These are phyloP conservation scores for Diorhabda carinulata DNA, from an alignment of 1,140 invertebrate genomes.

Conservation along the genomic window DNA sequence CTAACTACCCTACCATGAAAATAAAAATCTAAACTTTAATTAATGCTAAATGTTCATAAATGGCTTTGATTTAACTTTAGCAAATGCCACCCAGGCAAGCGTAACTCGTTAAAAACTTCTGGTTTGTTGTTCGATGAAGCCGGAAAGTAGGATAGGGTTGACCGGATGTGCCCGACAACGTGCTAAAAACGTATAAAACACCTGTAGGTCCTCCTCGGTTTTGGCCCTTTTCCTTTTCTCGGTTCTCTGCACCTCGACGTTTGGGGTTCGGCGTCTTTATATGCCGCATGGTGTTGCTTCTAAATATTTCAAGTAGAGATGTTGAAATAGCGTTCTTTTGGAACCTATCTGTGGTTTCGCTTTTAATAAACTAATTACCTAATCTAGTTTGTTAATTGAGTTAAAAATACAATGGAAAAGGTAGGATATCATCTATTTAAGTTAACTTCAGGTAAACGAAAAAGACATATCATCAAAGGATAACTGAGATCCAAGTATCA, in stretches of 20 bases:
- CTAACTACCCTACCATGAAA: background rate
- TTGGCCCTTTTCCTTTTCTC: background rate
- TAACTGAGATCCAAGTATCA: too few species aligned
- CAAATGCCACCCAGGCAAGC: background rate
- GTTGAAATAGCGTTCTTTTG: too few species aligned
- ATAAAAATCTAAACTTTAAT: slow-evolving; percentile 7
- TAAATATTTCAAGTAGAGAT: too few species aligned
- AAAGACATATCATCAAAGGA: too few species aligned
- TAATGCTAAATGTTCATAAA: slow-evolving; percentile 8
- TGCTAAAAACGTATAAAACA: slow-evolving; percentile 16
- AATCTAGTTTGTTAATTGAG: too few species aligned
- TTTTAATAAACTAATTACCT: too few species aligned
- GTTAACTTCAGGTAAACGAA: too few species aligned
- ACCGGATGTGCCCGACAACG: slow-evolving; percentile 12
- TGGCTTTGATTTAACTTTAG: slow-evolving; percentile 4
- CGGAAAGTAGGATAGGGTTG: slow-evolving; percentile 9
- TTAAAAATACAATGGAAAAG: too few species aligned
- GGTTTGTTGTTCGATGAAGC: background rate
- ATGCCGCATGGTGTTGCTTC: too few species aligned
- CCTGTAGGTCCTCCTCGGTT: slow-evolving; percentile 10
- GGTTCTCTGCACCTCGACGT: background rate
- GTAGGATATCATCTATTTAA: too few species aligned
- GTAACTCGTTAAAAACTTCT: slow-evolving; percentile 14
- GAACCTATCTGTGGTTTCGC: too few species aligned
- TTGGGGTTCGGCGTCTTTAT: background rate